Evolutionary conservation across 1,140 invertebrate species (phyloP), one percentile per base, ranked within the genome.

Genomic region (Tetragonula clypearis): DNA sequence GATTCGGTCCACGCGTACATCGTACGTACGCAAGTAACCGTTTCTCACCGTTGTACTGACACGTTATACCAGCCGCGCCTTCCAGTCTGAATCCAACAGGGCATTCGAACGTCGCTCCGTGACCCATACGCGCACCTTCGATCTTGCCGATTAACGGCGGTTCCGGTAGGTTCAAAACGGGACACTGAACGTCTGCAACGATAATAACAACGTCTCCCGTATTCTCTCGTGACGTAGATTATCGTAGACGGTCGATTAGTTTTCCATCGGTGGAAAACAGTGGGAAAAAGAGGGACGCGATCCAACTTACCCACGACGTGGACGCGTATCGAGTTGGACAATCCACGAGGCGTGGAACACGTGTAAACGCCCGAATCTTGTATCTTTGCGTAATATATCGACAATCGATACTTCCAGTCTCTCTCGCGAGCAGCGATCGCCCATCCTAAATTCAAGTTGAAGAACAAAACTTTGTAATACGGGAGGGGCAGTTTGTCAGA

Each of bases 291-390:
- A n/a, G 60, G n/a, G n/a, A 23, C 1, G 2, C 9, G 4, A 62
- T 23, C 8, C 5, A 62, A 90, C 95, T 95, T 95, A 98, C 97
- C 97, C 95, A 97, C 96, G 91, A 98, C 97, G 93, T 96, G 96
- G 84, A 98, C 95, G 78, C 95, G 95, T 87, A 98, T 96, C 71
- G 97, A 97, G 94, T 99, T 98, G 41, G 97, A 97, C 73, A 97
- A 95, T 68, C 98, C 98, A 72, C 96, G 95, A 0, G 97, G 98
- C 0, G 98, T 97, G 3, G 97, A 96, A 92, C 98, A 98, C 1
- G 98, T 98, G 92, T 97, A 98, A 69, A 96, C 96, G 21, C 98
- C 98, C 15, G 97, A 97, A 94, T 98, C 98, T 30, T 97, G 96
- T 17, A 96, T 95, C 91, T 98, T 97, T 69, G 97, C 97, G 92